Evolutionary conservation across 2,797 vertebrate genomes (phyloP), one percentile per base, ranked within the genome.

Genomic region (Acanthurus tractus): DNA sequence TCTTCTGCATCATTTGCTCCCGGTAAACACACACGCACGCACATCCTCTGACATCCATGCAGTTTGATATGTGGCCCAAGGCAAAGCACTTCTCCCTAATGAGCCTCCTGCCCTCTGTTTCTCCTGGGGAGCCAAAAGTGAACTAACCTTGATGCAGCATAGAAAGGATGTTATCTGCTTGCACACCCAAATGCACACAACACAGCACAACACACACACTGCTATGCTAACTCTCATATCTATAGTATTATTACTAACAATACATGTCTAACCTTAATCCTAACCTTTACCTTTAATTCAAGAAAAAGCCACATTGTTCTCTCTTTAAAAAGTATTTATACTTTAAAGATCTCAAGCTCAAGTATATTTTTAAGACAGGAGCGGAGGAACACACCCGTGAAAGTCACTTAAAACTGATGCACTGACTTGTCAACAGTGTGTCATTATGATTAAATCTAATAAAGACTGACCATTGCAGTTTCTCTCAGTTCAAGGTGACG

Each of bases 61-160:
- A 68, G 85, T 89, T 88, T 89, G 89, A 92, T 92, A 88, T 83
- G 88, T 86, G 85, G 88, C 92, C 89, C 65, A 69, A 80, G 85
- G 92, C 86, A 63, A 85, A 87, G 68, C 90, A 85, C 87, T 90
- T 89, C 87, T 81, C 83, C 74, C 81, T 93, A 93, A 92, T 92
- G 92, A 93, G 91, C 79, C 88, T 90, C 77, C 77, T 93, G 91
- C 90, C 92, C 90, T 91, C 89, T 54, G 76, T 89, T 86, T 89
- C 84, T 90, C 83, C 79, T 54, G 79, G 82, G 75, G 77, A 89
- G 79, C 76, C 22, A 52, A 78, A 78, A 78, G 72, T 86, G 83
- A 87, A 74, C 74, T 87, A 92, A 92, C 89, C 91, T 93, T 93
- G 85, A 82, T 86, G 88, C 80, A 69, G 84, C 69, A 73, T 44